Evolutionary conservation across 1,140 invertebrate species (phyloP).

Genomic region (Drosophila seguyi): DNA sequence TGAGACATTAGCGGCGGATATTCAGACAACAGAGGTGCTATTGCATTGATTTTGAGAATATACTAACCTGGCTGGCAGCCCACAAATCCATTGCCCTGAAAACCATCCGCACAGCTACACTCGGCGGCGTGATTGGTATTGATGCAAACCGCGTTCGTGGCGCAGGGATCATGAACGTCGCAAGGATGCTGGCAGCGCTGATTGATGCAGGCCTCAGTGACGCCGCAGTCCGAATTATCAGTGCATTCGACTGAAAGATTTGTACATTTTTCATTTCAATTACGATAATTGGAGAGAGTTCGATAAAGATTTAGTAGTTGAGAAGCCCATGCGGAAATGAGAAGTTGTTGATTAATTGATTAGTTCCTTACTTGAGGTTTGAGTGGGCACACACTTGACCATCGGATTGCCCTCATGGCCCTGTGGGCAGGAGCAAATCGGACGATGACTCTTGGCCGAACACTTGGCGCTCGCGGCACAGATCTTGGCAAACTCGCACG

Average conservation of each 20-base stretch:
- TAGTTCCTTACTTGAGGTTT: constrained; percentile 89
- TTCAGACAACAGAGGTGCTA: constrained; percentile 43
- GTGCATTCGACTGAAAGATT: constrained; percentile 90
- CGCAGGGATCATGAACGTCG: constrained; percentile 92
- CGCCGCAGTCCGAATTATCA: constrained; percentile 91
- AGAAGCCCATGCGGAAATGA: constrained; percentile 5
- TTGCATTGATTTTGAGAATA: constrained; percentile 14
- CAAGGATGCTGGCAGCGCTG: constrained; percentile 93
- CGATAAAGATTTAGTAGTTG: not conserved
- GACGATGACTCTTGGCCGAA: constrained; percentile 90
- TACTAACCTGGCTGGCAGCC: constrained; percentile 91
- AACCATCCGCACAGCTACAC: constrained; percentile 93
- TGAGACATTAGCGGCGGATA: constrained; percentile 62
- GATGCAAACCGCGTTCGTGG: constrained; percentile 93
- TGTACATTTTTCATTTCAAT: not conserved
- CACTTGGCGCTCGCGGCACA: constrained; percentile 90
- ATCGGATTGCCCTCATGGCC: constrained; percentile 91
- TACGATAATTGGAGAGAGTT: not conserved
- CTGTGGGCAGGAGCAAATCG: constrained; percentile 91
- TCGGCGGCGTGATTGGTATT: constrained; percentile 94
- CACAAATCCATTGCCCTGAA: constrained; percentile 93
- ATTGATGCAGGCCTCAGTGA: constrained; percentile 93
- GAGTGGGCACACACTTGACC: constrained; percentile 89
- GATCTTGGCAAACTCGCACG: constrained; percentile 90
- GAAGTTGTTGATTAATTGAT: constrained; percentile 58